Evolutionary conservation across 2,797 vertebrate genomes (phyloP).

Genomic region (Nyctibius grandis): DNA sequence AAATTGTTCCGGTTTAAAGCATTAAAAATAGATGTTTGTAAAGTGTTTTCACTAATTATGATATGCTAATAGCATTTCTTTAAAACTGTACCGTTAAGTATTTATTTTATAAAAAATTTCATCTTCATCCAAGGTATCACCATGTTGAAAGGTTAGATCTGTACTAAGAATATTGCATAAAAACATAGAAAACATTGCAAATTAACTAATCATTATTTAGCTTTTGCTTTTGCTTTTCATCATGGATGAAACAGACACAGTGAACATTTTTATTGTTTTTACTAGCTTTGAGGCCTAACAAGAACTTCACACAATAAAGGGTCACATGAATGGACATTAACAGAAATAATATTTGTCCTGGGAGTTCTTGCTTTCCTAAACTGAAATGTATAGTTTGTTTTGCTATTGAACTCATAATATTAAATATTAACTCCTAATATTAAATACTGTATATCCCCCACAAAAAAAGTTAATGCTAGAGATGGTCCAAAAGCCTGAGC

Average conservation of each 20-base stretch:
- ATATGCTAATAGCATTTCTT: not conserved
- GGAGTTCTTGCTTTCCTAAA: not conserved
- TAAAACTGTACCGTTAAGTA: not conserved
- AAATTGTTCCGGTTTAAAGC: not conserved
- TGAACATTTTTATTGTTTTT: not conserved
- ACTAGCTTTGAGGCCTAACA: not conserved
- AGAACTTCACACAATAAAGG: not conserved
- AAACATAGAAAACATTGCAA: not conserved
- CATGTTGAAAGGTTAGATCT: not conserved
- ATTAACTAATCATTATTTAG: not conserved
- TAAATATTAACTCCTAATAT: not conserved
- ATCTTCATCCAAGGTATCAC: not conserved
- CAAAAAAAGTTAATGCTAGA: not conserved
- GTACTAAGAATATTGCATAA: not conserved
- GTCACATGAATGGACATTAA: not conserved
- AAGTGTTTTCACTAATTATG: not conserved
- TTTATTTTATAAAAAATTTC: not conserved
- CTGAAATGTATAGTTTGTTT: not conserved
- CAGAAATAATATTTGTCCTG: not conserved
- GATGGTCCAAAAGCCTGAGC: not conserved
- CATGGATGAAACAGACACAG: not conserved
- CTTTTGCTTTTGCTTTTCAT: conserved; percentile 7
- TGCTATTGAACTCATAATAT: not conserved
- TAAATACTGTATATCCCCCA: accelerated
- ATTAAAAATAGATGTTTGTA: not conserved